phyloP scores from a whole-genome alignment of 2,113 vertebrate species.

The Tachuris rubrigastra region DNA sequence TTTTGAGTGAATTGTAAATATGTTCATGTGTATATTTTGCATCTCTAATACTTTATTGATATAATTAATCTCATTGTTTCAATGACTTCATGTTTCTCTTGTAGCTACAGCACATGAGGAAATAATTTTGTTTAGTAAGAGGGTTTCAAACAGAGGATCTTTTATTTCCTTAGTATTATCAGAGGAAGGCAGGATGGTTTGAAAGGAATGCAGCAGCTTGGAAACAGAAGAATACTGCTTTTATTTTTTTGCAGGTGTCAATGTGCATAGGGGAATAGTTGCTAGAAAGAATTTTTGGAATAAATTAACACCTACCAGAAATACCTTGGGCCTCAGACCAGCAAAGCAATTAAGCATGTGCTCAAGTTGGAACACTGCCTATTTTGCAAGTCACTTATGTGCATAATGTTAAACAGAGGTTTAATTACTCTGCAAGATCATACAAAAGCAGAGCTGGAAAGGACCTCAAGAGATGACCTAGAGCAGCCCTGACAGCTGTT shows the following conservation, averaged over 20 bases:
- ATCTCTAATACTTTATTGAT: neutral
- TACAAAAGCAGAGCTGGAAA: slow-evolving; percentile 1
- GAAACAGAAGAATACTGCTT: slow-evolving; percentile 32
- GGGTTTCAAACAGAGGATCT: neutral
- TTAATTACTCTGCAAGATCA: slow-evolving; percentile 34
- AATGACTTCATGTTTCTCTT: neutral
- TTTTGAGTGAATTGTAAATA: neutral
- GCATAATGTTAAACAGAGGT: slow-evolving; percentile 19
- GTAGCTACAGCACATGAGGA: neutral
- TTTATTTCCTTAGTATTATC: slow-evolving; percentile 39
- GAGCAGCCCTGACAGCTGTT: slow-evolving; percentile 9
- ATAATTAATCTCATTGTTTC: neutral
- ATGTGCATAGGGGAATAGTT: slow-evolving; percentile 28
- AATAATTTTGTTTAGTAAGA: neutral
- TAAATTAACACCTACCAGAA: slow-evolving; percentile 57
- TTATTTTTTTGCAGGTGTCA: slow-evolving; percentile 54
- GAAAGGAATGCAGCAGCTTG: slow-evolving; percentile 42
- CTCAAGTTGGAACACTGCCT: neutral
- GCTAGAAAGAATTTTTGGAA: slow-evolving; percentile 39
- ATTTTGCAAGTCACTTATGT: neutral
- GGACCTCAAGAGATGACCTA: slow-evolving; percentile 7
- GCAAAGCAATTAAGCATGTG: slow-evolving; percentile 40
- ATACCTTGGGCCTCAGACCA: slow-evolving; percentile 33
- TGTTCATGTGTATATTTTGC: neutral
- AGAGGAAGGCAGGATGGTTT: slow-evolving; percentile 26